Conservation (phyloP, 2,113 vertebrate genomes). For the Melanerpes aurifrons region DNA sequence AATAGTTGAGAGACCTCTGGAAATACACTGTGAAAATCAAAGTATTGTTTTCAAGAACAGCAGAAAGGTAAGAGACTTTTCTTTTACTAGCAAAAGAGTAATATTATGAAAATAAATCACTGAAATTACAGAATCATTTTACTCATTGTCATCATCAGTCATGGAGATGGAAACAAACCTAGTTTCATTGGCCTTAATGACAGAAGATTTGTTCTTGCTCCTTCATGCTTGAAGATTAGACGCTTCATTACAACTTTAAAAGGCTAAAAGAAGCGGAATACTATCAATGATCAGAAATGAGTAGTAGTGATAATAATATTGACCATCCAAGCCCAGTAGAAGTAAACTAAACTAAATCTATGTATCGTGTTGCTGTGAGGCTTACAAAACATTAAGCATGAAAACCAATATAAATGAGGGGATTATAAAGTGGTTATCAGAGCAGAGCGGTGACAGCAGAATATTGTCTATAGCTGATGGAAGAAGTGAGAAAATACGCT, state of each 20-base stretch:
- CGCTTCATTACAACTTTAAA: background rate
- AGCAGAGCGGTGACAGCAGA: conserved; percentile 14
- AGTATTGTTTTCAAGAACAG: conserved; percentile 40
- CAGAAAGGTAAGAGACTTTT: conserved; percentile 48
- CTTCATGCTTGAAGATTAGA: conserved; percentile 43
- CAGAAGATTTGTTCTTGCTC: background rate
- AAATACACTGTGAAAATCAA: conserved; percentile 14
- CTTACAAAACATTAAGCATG: background rate
- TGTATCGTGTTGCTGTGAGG: background rate
- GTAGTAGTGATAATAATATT: background rate
- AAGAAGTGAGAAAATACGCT: conserved; percentile 22
- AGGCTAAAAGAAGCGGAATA: background rate
- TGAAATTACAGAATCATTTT: conserved; percentile 24
- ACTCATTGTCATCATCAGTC: background rate
- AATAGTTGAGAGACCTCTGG: background rate
- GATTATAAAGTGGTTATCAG: background rate
- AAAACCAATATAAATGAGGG: background rate
- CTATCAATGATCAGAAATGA: background rate
- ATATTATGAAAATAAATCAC: conserved; percentile 6
- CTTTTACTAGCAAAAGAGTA: conserved; percentile 21
- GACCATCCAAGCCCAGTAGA: background rate
- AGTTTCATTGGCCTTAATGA: background rate
- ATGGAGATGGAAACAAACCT: background rate
- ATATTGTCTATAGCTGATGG: background rate
- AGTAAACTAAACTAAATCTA: conserved; percentile 7